Evolutionary conservation across 2,113 vertebrate species (phyloP), one percentile per base, ranked within the genome.

Genomic region (Phrynosoma blainvillii): DNA sequence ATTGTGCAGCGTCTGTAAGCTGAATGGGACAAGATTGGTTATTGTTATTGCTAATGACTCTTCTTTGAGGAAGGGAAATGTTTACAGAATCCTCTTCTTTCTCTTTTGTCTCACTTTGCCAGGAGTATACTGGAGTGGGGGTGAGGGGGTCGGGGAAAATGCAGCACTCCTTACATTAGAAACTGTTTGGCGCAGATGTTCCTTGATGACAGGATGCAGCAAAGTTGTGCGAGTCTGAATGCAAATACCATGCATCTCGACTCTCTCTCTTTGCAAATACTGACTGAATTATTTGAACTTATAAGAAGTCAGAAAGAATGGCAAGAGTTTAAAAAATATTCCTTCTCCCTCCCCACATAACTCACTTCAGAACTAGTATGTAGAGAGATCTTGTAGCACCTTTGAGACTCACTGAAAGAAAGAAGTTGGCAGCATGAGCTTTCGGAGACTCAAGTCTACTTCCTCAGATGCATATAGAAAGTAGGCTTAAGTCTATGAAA

Each of bases 11-110:
- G 93, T 94, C 92, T 94, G 93, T 47, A 2, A 87, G 94, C 92
- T 95, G 94, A 96, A 96, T 96, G 93, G 92, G 89, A 90, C 90
- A 94, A 95, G 94, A 96, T 96, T 96, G 93, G 93, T 89, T 93
- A 95, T 95, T 95, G 95, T 95, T 93, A 93, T 91, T 93, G 95
- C 94, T 93, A 94, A 93, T 92, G 91, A 93, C 92, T 94, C 59
- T 47, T 90, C 95, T 93, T 93, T 82, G 13, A 91, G 93, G 93
- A 79, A 88, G 89, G 91, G 90, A 94, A 85, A 74, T 84, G 92
- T 90, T 71, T 75, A 91, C 88, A 80, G 89, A 93, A 91, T 89
- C 90, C 20, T 91, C 94, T 95, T 20, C 93, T 92, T 94, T 92
- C 91, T 92, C 30, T 68, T 91, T 85, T 86, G 84, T 91, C 91